Evolutionary conservation across 2,797 vertebrate species (phyloP).

Genomic region (Macrochelys suwanniensis): DNA sequence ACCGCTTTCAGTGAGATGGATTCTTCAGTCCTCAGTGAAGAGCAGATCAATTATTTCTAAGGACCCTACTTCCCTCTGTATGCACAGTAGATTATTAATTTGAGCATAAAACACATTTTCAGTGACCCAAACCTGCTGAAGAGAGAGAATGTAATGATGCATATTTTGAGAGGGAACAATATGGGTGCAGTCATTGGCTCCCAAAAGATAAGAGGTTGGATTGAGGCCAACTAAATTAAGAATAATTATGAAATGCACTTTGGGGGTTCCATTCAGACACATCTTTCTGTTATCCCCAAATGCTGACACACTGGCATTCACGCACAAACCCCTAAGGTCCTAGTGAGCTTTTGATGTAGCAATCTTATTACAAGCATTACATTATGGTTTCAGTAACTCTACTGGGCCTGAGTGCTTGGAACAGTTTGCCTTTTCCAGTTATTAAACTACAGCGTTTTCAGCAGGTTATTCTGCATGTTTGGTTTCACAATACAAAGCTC

Average conservation of each 20-base stretch:
- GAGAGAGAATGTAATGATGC: neutral
- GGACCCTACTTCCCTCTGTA: neutral
- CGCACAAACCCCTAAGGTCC: neutral
- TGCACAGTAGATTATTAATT: rapidly evolving
- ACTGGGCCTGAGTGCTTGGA: neutral
- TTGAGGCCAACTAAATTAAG: neutral
- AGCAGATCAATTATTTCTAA: neutral
- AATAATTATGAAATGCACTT: neutral
- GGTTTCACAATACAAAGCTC: neutral
- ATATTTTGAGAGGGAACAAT: neutral
- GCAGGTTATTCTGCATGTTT: neutral
- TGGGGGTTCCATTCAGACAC: neutral
- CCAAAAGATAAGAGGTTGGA: neutral
- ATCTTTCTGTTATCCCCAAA: neutral
- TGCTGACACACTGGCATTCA: neutral
- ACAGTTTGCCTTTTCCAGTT: neutral
- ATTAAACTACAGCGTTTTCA: rapidly evolving
- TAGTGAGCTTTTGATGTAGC: rapidly evolving
- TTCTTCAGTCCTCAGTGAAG: neutral
- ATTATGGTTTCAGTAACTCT: rapidly evolving
- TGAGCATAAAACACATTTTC: neutral
- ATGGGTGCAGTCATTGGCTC: neutral
- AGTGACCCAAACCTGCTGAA: neutral
- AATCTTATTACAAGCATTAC: rapidly evolving
- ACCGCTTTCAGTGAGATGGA: rapidly evolving